phyloP scores from a whole-genome alignment of 2,888 invertebrate species.

The Acanthacorydalis orientalis region DNA sequence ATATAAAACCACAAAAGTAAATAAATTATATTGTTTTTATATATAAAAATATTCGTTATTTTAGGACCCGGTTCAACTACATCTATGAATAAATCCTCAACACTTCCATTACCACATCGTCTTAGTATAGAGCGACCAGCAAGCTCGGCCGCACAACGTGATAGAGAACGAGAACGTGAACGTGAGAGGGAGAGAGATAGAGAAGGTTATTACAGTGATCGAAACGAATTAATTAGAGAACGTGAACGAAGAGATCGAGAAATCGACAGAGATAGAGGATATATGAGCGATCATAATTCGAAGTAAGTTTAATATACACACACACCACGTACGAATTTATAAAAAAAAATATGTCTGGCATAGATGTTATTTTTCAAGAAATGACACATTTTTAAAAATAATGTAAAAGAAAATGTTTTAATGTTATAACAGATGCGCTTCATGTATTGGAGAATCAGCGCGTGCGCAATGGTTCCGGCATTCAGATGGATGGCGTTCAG shows the following conservation, averaged over 20 bases:
- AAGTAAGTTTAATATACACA: not conserved
- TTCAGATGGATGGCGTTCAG: constrained; percentile 74
- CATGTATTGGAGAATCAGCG: constrained; percentile 79
- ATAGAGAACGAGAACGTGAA: constrained; percentile 22
- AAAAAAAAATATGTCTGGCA: no score
- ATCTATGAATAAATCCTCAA: constrained; percentile 63
- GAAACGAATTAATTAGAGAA: constrained; percentile 65
- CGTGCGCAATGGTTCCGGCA: constrained; percentile 81
- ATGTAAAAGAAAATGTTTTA: not conserved
- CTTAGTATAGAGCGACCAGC: constrained; percentile 43
- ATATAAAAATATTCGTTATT: constrained; percentile 9
- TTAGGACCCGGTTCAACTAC: constrained; percentile 44
- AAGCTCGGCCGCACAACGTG: constrained; percentile 21
- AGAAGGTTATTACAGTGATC: constrained; percentile 80
- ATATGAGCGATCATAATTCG: constrained; percentile 65
- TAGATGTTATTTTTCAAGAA: no score
- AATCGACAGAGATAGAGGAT: constrained; percentile 47
- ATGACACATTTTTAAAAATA: no score
- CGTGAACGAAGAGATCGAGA: constrained; percentile 30
- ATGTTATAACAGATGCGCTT: constrained; percentile 38
- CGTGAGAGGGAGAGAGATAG: constrained; percentile 45
- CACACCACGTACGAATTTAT: no score
- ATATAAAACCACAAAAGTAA: no score
- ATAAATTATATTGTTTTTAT: no score
- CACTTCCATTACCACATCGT: constrained; percentile 63